Conservation (phyloP, 1,140 invertebrate genomes). For the Caerostris extrusa region DNA sequence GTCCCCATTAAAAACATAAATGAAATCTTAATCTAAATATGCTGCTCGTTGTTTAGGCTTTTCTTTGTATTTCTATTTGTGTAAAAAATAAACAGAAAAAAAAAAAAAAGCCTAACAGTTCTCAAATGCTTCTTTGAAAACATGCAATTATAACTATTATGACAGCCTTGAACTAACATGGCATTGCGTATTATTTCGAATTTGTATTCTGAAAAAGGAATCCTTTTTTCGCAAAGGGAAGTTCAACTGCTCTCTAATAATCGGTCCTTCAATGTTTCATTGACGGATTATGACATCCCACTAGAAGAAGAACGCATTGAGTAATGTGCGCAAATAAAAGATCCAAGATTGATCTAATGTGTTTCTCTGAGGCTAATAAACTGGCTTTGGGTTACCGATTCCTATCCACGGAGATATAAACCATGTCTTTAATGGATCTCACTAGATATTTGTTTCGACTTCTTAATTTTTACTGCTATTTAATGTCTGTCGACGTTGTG, state of each 20-base stretch:
- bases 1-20: background rate
- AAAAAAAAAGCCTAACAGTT: background rate
- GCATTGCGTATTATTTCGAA: background rate
- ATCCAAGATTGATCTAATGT: conserved; percentile 16
- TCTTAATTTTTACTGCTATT: conserved; percentile 42
- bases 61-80: too few relatives aligned
- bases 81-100: background rate
- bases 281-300: background rate
- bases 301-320: conserved; percentile 32
- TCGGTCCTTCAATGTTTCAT: background rate
- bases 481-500: conserved; percentile 35
- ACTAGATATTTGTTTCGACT: background rate
- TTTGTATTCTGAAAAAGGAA: background rate
- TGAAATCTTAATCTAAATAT: background rate
- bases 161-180: background rate
- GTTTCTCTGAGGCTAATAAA: conserved; percentile 32
- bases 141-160: conserved; percentile 16
- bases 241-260: conserved; percentile 18
- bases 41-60: background rate
- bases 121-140: background rate
- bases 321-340: conserved; percentile 44
- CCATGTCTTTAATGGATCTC: conserved; percentile 28
- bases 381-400: background rate
- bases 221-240: background rate
- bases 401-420: conserved; percentile 39